These are phyloP conservation scores for Salminus brasiliensis DNA, from an alignment of 2,113 vertebrate genomes.

Conservation along the genomic window DNA sequence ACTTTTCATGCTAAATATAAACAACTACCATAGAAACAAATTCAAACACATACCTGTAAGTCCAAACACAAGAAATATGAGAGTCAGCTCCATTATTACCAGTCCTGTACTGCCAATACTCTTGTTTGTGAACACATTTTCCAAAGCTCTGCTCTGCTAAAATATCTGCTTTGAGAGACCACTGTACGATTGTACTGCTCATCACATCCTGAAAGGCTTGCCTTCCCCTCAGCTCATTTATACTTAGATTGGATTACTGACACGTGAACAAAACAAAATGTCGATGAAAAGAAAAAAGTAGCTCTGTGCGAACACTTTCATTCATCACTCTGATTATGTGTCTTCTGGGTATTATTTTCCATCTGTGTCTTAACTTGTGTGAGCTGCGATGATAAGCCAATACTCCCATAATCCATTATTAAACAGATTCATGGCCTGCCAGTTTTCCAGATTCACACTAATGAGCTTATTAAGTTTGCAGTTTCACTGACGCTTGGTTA, in stretches of 20 bases:
- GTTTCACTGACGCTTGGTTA: neutral
- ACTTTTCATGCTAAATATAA: neutral
- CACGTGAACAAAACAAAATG: slow-evolving; percentile 25
- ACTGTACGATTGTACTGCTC: neutral
- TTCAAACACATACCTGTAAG: slow-evolving; percentile 58
- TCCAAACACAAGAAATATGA: slow-evolving; percentile 58
- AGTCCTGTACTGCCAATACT: neutral
- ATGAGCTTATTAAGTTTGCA: slow-evolving; percentile 16
- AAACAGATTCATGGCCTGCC: slow-evolving; percentile 16
- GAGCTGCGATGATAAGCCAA: slow-evolving; percentile 26
- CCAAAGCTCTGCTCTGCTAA: slow-evolving; percentile 39
- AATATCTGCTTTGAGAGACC: neutral
- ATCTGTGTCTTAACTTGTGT: neutral
- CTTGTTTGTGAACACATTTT: neutral
- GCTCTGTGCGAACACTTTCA: slow-evolving; percentile 13
- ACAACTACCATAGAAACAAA: neutral
- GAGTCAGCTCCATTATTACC: slow-evolving; percentile 27
- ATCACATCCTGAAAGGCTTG: slow-evolving; percentile 53
- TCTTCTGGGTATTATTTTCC: slow-evolving; percentile 30
- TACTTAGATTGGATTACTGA: slow-evolving; percentile 61
- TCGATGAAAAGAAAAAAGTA: neutral
- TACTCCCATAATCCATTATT: slow-evolving; percentile 26
- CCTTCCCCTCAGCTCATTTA: slow-evolving; percentile 57
- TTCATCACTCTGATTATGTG: slow-evolving; percentile 20
- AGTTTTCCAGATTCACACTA: neutral